These are phyloP conservation scores for Ptilodon capucinus DNA, from an alignment of 2,888 invertebrate genomes.

Conservation along the genomic window DNA sequence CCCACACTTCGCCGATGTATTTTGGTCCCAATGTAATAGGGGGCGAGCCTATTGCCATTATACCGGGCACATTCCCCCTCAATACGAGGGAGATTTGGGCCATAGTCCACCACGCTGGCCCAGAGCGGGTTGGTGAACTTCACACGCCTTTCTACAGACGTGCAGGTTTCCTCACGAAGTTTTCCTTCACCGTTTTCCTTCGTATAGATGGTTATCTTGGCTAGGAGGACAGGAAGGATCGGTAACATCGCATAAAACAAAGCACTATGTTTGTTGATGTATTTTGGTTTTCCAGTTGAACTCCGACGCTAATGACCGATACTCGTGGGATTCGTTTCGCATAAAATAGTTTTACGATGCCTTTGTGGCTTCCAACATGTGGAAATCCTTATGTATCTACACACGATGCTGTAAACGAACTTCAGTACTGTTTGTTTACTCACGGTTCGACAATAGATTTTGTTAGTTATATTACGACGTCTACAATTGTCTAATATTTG, in stretches of 20 bases:
- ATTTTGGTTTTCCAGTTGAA: neutral
- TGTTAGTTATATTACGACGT: conserved; percentile 16
- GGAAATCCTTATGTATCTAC: conserved; percentile 1
- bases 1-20: too few species aligned
- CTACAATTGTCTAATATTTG: conserved; percentile 18
- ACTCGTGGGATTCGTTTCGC: conserved; percentile 26
- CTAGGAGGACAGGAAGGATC: too few species aligned
- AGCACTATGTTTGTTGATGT: neutral
- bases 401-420: conserved; percentile 9
- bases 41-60: too few species aligned
- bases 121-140: too few species aligned
- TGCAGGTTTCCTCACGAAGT: too few species aligned
- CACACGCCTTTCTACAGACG: too few species aligned
- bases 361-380: conserved; percentile 32
- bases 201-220: too few species aligned
- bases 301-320: conserved; percentile 7
- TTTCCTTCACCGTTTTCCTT: too few species aligned
- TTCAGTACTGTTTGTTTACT: conserved; percentile 12
- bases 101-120: too few species aligned
- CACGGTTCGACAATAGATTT: conserved; percentile 19
- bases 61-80: too few species aligned
- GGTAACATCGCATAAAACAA: neutral
- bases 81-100: too few species aligned
- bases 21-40: too few species aligned
- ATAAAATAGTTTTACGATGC: conserved; percentile 38